A percentile compares a stretch with the other conserved stretches of the same genome.
Conservation (phyloP, 2,797 vertebrate species). For the Danio choprae region DNA sequence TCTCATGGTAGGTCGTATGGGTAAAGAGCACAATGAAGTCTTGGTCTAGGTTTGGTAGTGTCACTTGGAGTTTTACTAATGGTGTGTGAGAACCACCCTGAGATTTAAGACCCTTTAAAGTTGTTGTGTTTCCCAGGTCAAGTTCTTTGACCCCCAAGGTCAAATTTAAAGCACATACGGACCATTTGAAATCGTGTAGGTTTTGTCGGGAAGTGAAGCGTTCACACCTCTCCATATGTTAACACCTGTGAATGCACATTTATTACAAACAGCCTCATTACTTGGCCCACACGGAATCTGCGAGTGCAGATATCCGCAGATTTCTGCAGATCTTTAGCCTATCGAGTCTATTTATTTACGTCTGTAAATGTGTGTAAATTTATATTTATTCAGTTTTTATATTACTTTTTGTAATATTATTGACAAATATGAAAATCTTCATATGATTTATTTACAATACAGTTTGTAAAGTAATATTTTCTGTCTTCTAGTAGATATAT, state of each 20-base stretch:
- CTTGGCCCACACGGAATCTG: not conserved
- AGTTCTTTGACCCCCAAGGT: slow-evolving; percentile 58
- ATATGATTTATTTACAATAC: too few relatives aligned
- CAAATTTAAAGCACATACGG: slow-evolving; percentile 2
- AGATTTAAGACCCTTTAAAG: slow-evolving; percentile 53
- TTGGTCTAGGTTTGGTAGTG: slow-evolving; percentile 7
- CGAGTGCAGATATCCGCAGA: too few relatives aligned
- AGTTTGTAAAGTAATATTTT: too few relatives aligned
- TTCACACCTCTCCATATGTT: slow-evolving; percentile 48
- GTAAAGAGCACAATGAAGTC: slow-evolving; percentile 15
- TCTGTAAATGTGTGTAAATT: too few relatives aligned
- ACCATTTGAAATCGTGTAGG: slow-evolving; percentile 17
- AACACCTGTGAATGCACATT: slow-evolving; percentile 23
- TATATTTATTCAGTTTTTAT: too few relatives aligned
- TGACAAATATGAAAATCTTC: too few relatives aligned
- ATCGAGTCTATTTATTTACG: too few relatives aligned
- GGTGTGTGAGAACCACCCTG: slow-evolving; percentile 18
- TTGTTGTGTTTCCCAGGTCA: slow-evolving; percentile 55
- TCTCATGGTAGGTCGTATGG: slow-evolving; percentile 30
- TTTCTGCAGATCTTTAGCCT: too few relatives aligned
- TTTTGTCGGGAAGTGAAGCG: not conserved
- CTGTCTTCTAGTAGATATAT: too few relatives aligned
- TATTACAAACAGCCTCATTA: slow-evolving; percentile 10
- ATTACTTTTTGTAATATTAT: too few relatives aligned
- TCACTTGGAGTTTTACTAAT: slow-evolving; percentile 6